Evolutionary conservation across 2,888 invertebrate species (phyloP), one percentile per base, ranked within the genome.

Genomic region (Hoplodrina ambigua): DNA sequence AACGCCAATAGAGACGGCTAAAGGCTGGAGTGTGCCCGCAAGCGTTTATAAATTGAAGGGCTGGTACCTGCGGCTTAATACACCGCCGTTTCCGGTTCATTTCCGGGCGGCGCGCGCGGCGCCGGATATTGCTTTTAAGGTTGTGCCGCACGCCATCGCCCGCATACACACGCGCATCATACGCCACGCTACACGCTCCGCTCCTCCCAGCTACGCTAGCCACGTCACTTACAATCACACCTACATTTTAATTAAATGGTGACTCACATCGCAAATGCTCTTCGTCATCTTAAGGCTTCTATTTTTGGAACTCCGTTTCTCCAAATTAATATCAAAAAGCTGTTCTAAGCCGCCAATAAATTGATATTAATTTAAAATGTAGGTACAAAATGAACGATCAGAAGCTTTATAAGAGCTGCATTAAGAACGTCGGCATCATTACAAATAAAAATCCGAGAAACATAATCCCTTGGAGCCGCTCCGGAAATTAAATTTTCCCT

Each of bases 121-220:
- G 92, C 95, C 96, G 96, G 96, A 96, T 96, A 96, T 96, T 96
- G 96, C 96, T 95, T 96, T 96, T 96, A 96, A 96, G 96, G 96
- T 93, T 94, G 93, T 90, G 93, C 93, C 90, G 91, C 95, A 93
- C 95, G 94, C 94, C 90, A 93, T 81, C 86, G 86, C 85, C 78
- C 84, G 88, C 87, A 86, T 86, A 87, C 85, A 84, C 84, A 83
- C 85, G 83, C 82, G 83, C 84, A 79, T 84, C 86, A 85, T 82
- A 76, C 85, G 81, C 87, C 82, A 84, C 86, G 84, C 83, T 78
- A 54, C 58, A 68, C 85, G 83, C 81, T 78, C 76, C 71, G 75
- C 84, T 80, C 66, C 76, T 63, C 84, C 46, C 46, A 46, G 83
- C 85, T 83, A 61, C 66, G 58, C 59, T 1, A 52, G 50, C 59